Base-by-base conservation (phyloP, 2,888 invertebrate genomes). In the Latrodectus hesperus region DNA sequence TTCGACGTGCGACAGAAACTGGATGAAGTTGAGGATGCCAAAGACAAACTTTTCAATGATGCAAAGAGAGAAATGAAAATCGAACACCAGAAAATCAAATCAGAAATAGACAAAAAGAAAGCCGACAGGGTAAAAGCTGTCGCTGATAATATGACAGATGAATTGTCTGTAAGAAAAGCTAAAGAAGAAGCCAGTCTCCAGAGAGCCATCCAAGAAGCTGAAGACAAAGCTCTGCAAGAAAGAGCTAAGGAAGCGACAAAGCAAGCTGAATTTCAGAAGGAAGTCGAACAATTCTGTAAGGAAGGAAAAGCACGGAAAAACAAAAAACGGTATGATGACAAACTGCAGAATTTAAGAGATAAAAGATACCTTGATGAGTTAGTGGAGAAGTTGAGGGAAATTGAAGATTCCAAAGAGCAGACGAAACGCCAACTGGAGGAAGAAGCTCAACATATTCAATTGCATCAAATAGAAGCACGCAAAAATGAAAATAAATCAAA, bases 401-500 rank as follows among this genome's bases (percentile, higher is more conserved):
- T 38, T 3, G 86, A 87, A 60, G 77, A 77, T 53, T 52, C 26
- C 4, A 81, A 77, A 60, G 10, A 9, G 1, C 49, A 72, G 6
- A 17, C 12, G 9, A 72, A 60, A 14, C 49, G n/a, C 9, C 26
- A 55, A 8, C 12, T 77, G 9, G 81, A 87, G 26, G 67, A 68
- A 22, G 81, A 87, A 17, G 70, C 77, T 16, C 81, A 82, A 16
- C 86, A 87, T 17, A n/a, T 82, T 1, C 86, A 87, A 52, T 16
- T 87, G 77, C 86, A 87, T 17, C 86, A 87, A 49, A 87, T 87
- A 16, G 81, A 75, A 12, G 71, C 64, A 49, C 52, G 72, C 9
- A 49, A 49, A 51, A 72, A 22, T 38, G 60, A 81, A 64, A 67
- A 60, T 11, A 67, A 60, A 12, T 76, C 14, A 1, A 73, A 75